Percentiles rank a stretch among this genome's conserved stretches.
These are phyloP conservation scores for Pseudonaja textilis DNA, from an alignment of 2,113 vertebrate species.

Conservation along the genomic window DNA sequence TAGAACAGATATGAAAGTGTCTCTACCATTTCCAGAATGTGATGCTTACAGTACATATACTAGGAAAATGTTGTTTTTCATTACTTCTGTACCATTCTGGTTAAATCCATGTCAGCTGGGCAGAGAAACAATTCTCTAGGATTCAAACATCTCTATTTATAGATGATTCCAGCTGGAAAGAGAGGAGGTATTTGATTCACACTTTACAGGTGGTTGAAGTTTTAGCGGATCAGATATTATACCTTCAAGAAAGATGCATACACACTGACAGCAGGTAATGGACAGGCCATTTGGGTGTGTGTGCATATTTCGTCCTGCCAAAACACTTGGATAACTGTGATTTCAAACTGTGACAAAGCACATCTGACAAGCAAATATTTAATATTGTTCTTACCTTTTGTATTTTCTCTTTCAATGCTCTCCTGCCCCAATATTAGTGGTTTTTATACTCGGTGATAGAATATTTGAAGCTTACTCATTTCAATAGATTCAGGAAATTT, in stretches of 20 bases:
- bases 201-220: neutral
- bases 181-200: neutral
- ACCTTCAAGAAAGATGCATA: neutral
- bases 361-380: neutral
- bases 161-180: neutral
- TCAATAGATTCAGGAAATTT: neutral
- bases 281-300: neutral
- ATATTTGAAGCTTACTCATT: neutral
- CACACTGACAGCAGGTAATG: neutral
- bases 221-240: neutral
- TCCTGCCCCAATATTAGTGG: neutral
- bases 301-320: neutral
- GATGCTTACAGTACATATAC: neutral
- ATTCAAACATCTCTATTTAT: neutral
- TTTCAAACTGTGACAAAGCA: neutral
- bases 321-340: neutral
- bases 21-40: neutral
- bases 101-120: neutral
- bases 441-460: no score
- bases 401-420: neutral
- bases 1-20: neutral
- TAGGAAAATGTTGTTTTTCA: neutral
- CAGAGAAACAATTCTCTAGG: neutral
- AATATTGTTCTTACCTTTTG: neutral
- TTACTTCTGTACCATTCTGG: neutral